A percentile compares a stretch with the other conserved stretches of the same genome.
These are phyloP conservation scores for Stichopus horrens DNA, from an alignment of 53 echinoderm and acorn worm genomes.

Conservation along the genomic window DNA sequence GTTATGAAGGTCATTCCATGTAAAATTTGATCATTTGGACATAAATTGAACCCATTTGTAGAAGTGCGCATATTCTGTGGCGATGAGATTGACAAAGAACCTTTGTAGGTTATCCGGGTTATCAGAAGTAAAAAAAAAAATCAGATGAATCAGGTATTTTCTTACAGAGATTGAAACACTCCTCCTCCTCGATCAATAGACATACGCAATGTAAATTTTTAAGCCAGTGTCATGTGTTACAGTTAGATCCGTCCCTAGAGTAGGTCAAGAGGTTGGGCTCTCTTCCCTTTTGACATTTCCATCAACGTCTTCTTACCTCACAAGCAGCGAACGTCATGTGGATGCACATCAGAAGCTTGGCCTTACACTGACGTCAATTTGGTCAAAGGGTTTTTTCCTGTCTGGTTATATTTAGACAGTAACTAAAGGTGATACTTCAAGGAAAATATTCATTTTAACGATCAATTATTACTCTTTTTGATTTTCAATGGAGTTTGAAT, in stretches of 20 bases:
- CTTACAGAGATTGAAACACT: background rate
- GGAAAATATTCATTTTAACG: background rate
- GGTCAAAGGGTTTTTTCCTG: background rate
- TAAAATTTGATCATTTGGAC: too few relatives aligned
- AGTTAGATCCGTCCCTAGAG: background rate
- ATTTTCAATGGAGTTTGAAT: slow-evolving; percentile 7
- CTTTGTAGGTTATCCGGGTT: too few relatives aligned
- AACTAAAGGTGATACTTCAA: background rate
- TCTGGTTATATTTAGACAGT: background rate
- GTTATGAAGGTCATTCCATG: too few relatives aligned
- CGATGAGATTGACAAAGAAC: too few relatives aligned
- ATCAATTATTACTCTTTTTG: slow-evolving; percentile 6
- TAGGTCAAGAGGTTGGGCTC: background rate
- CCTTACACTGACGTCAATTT: background rate
- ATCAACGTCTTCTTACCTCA: slow-evolving; percentile 9
- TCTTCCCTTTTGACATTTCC: slow-evolving; percentile 3
- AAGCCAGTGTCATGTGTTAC: background rate
- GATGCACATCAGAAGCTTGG: background rate
- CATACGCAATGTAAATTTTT: background rate
- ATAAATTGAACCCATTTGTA: too few relatives aligned
- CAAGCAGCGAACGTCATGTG: slow-evolving; percentile 13
- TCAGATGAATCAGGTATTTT: background rate
- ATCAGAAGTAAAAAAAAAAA: too few relatives aligned
- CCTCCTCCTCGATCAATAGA: background rate
- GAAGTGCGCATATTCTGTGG: too few relatives aligned